Evolutionary conservation across 1,140 invertebrate genomes (phyloP).

Genomic region (Penaeus vannamei): DNA sequence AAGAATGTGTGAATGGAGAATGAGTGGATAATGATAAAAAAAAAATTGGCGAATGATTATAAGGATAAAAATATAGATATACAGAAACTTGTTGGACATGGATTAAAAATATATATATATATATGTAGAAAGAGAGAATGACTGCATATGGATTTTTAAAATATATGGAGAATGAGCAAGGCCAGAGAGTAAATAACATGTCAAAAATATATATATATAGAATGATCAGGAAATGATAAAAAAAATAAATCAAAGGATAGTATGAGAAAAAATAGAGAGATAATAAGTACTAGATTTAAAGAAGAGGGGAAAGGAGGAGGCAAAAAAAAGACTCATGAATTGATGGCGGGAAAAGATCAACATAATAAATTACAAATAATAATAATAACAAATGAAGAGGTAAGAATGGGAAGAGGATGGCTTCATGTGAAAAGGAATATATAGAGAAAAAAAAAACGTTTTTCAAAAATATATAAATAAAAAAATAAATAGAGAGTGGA

Average conservation of each 20-base stretch:
- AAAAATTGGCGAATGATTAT: no score
- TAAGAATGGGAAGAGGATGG: neutral
- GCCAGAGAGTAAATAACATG: no score
- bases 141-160: no score
- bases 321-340: neutral
- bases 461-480: neutral
- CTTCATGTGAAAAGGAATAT: neutral
- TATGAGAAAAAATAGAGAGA: neutral
- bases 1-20: no score
- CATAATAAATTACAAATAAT: neutral
- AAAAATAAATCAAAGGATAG: neutral
- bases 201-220: no score
- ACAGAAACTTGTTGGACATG: no score
- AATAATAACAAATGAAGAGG: neutral
- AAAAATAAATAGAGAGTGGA: neutral
- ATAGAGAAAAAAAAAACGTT: neutral
- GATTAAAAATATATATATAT: no score
- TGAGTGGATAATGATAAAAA: no score
- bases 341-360: neutral
- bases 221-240: neutral
- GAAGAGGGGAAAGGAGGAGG: neutral
- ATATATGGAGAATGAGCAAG: no score
- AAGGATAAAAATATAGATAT: no score
- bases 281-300: neutral
- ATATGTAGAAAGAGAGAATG: no score